Conservation (phyloP, 2,797 vertebrate genomes). For the Sebastes alutus region DNA sequence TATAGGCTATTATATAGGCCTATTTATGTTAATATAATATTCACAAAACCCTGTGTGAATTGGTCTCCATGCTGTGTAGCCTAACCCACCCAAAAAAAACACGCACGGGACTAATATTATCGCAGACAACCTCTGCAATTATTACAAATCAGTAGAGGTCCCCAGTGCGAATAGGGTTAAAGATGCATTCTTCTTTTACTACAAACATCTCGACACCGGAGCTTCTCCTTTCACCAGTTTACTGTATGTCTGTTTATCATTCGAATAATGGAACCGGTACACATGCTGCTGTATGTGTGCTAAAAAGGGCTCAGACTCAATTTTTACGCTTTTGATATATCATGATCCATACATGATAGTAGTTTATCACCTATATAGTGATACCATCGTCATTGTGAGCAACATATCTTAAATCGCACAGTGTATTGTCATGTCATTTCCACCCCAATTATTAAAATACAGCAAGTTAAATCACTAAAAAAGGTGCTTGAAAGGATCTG, state of each 20-base stretch:
- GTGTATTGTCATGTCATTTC: not conserved
- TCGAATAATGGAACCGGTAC: not conserved
- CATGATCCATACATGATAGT: not conserved
- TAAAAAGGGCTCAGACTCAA: not conserved
- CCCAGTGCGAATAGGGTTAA: not conserved
- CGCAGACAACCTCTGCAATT: accelerated
- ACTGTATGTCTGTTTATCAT: not conserved
- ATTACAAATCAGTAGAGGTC: too few relatives aligned
- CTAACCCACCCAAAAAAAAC: too few relatives aligned
- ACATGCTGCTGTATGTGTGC: not conserved
- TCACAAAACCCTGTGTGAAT: too few relatives aligned
- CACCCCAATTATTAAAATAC: not conserved
- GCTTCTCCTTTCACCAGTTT: not conserved
- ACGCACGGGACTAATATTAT: too few relatives aligned
- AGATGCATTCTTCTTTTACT: not conserved
- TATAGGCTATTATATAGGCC: too few relatives aligned
- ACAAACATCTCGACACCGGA: not conserved
- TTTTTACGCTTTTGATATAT: not conserved
- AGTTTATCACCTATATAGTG: not conserved
- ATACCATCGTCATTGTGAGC: not conserved
- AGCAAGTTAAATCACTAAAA: not conserved
- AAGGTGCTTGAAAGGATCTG: not conserved
- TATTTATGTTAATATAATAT: too few relatives aligned
- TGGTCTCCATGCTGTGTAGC: too few relatives aligned
- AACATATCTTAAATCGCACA: not conserved